phyloP scores from a whole-genome alignment of 2,888 invertebrate species.

The Trichopoda pennipes region DNA sequence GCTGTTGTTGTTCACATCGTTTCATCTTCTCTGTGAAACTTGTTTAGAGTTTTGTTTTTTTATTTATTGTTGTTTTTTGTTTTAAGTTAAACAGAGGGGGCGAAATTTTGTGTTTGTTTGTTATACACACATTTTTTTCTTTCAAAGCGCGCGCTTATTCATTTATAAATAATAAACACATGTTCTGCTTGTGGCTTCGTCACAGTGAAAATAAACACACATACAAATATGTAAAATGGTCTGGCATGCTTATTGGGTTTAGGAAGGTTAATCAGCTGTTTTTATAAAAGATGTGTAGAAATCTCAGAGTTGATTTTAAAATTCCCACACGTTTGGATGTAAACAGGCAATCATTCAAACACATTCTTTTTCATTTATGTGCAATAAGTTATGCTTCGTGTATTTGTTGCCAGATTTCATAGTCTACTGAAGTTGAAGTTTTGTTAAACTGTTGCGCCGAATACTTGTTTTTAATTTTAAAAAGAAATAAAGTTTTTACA shows the following conservation, averaged over 20 bases:
- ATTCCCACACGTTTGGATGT: neutral
- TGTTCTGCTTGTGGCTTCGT: constrained; percentile 46
- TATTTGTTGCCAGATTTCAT: neutral
- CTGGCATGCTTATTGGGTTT: constrained; percentile 19
- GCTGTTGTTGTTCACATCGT: neutral
- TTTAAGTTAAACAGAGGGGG: neutral
- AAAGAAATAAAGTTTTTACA: too few species aligned
- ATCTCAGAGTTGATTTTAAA: constrained; percentile 32
- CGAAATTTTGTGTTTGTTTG: constrained; percentile 7
- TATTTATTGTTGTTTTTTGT: too few species aligned
- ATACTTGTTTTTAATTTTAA: too few species aligned
- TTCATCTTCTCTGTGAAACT: neutral
- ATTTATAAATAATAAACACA: constrained; percentile 46
- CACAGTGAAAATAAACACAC: constrained; percentile 12
- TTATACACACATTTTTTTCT: neutral
- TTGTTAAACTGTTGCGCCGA: neutral
- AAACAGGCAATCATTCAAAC: neutral
- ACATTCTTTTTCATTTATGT: neutral
- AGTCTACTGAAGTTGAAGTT: neutral
- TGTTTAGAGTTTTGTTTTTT: too few species aligned
- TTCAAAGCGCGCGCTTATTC: constrained; percentile 54
- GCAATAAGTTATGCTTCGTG: neutral
- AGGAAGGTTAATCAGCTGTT: constrained; percentile 62
- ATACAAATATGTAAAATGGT: neutral
- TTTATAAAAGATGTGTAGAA: constrained; percentile 21